Evolutionary conservation across 2,113 vertebrate genomes (phyloP).

Genomic region (Xiphias gladius): DNA sequence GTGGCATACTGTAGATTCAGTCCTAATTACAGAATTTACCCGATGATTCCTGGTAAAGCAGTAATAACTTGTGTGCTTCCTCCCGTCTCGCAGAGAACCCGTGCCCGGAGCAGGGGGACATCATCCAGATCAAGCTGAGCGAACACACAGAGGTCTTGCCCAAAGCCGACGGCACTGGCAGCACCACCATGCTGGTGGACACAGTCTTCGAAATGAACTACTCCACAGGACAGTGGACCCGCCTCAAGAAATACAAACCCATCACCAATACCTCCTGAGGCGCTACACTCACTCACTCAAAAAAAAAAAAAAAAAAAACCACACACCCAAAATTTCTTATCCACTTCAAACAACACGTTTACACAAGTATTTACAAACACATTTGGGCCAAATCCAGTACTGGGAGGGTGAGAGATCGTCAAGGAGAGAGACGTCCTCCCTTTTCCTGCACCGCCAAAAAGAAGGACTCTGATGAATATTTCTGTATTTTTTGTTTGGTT

Average conservation of each 20-base stretch:
- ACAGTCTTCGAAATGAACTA: slow-evolving; percentile 99
- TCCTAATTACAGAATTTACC: too few relatives aligned
- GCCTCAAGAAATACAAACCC: slow-evolving; percentile 99
- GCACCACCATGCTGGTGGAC: slow-evolving; percentile 99
- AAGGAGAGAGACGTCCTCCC: slow-evolving; percentile 63
- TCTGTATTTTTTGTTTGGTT: slow-evolving; percentile 40
- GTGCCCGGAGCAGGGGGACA: slow-evolving; percentile 97
- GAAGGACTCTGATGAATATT: slow-evolving; percentile 68
- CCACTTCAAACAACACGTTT: slow-evolving; percentile 45
- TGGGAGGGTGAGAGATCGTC: slow-evolving; percentile 26
- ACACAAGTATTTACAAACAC: slow-evolving; percentile 64
- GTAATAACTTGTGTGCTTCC: background rate
- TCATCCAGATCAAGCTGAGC: slow-evolving; percentile 99
- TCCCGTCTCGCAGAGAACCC: slow-evolving; percentile 91
- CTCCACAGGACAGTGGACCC: slow-evolving; percentile 98
- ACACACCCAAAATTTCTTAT: slow-evolving; percentile 6
- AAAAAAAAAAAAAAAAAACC: too few relatives aligned
- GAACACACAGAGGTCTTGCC: slow-evolving; percentile 96
- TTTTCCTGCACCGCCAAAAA: slow-evolving; percentile 69
- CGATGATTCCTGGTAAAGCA: background rate
- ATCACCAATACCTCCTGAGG: slow-evolving; percentile 95
- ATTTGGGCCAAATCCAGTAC: slow-evolving; percentile 73
- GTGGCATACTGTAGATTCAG: too few relatives aligned
- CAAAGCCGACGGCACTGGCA: slow-evolving; percentile 96
- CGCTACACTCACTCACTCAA: background rate